Base-by-base conservation (phyloP, 2,888 invertebrate species). In the Orthosia gracilis region DNA sequence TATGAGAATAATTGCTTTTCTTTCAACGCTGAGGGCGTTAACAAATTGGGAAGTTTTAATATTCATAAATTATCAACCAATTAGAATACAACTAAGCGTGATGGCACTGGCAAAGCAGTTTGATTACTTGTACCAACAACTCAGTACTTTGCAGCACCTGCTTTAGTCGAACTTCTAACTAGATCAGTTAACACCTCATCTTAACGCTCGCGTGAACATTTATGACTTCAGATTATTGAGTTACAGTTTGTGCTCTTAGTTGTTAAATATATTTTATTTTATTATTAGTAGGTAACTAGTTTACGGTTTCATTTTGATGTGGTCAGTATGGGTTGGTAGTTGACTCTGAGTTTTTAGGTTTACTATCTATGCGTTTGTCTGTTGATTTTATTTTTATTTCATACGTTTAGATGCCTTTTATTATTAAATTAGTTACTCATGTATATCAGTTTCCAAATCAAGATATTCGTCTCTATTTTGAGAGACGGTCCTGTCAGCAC, bases 121-220 rank as follows among this genome's bases (percentile, higher is more conserved):
- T 88, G 90, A 92, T 92, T 90, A 91, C 88, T 92, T 92, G 87
- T 88, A 87, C 86, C 88, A 90, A 93, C 92, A 91, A 93, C 85
- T 91, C 91, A 87, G 87, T 89, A 80, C 85, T 86, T 87, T 82
- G 81, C 87, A 83, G 80, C 91, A 93, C 89, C 92, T 92, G 92
- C 87, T 88, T 92, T 88, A 83, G 83, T 90, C 90, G 85, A 92
- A 93, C 89, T 93, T 90, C 88, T 87, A 94, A 94, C 92, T 94
- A 92, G 93, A 92, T 90, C 91, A 91, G 91, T 94, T 94, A 94
- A 90, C 94, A 92, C 92, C 90, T 92, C 90, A 89, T 91, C 89
- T 92, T 91, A 89, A 91, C 90, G 90, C 90, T 87, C 85, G 85
- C 87, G 85, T 91, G 90, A 92, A 89, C 91, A 91, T 92, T 93